phyloP scores from a whole-genome alignment of 1,140 invertebrate species.

The Cotesia typhae region DNA sequence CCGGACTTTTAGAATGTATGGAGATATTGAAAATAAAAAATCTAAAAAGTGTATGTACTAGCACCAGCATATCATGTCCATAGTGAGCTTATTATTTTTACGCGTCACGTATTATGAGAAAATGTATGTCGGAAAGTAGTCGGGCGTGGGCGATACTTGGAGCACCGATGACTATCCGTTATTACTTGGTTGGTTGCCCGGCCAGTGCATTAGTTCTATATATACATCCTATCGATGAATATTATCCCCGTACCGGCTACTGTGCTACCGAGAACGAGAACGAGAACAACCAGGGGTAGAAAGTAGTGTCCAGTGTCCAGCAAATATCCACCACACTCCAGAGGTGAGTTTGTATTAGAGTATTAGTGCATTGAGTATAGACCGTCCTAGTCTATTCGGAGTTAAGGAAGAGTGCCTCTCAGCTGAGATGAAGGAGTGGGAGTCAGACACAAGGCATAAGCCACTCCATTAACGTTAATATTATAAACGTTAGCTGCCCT shows the following conservation, averaged over 20 bases:
- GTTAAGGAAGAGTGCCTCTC: conserved; percentile 16
- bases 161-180: conserved; percentile 46
- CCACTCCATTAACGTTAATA: conserved; percentile 68
- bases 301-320: background rate
- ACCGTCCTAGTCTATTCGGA: too few relatives aligned
- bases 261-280: too few relatives aligned
- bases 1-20: too few relatives aligned
- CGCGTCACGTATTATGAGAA: background rate
- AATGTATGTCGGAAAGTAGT: conserved; percentile 16
- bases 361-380: too few relatives aligned
- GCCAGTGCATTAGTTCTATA: conserved; percentile 57
- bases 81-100: too few relatives aligned
- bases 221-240: conserved; percentile 58
- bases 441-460: conserved; percentile 63
- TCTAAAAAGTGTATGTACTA: too few relatives aligned
- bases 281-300: conserved; percentile 1
- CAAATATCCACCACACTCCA: too few relatives aligned
- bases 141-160: background rate
- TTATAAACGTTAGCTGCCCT: conserved; percentile 67
- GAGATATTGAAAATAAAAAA: too few relatives aligned
- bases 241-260: conserved; percentile 54
- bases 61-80: too few relatives aligned
- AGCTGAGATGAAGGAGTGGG: background rate
- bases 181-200: conserved; percentile 55
- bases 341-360: too few relatives aligned